Conservation (phyloP, 1,140 invertebrate genomes). For the Saccostrea glomerata region DNA sequence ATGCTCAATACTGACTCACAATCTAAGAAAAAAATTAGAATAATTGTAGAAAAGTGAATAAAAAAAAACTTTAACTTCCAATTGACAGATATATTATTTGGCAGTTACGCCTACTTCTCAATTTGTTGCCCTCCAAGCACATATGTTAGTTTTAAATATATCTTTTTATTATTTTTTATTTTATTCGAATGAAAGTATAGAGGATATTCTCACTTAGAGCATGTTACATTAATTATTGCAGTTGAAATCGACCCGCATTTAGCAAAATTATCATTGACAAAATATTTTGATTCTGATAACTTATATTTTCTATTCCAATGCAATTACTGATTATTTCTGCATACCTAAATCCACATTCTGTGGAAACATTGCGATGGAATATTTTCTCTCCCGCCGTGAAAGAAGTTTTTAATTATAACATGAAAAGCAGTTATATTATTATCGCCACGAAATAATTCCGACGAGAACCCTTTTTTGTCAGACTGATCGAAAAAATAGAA, state of each 20-base stretch:
- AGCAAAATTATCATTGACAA: neutral
- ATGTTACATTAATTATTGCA: neutral
- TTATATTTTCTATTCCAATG: neutral
- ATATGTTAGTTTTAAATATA: no score
- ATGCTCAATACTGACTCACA: no score
- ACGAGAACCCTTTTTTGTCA: neutral
- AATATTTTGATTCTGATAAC: neutral
- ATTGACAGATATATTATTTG: no score
- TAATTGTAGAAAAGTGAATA: no score
- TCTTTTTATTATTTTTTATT: no score
- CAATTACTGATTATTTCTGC: neutral
- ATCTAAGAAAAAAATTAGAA: no score
- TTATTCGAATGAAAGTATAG: no score
- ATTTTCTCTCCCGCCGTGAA: neutral
- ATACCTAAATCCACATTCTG: neutral
- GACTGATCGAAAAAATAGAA: no score
- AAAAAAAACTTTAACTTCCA: no score
- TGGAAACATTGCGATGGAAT: neutral
- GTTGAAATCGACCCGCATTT: neutral
- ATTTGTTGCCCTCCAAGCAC: no score
- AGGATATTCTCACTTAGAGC: neutral
- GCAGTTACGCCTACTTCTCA: no score
- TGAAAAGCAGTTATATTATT: neutral
- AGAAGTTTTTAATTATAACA: slow-evolving; percentile 16
- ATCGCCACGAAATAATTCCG: neutral